Conservation (phyloP, 2,113 vertebrate species). For the Gulo gulo region DNA sequence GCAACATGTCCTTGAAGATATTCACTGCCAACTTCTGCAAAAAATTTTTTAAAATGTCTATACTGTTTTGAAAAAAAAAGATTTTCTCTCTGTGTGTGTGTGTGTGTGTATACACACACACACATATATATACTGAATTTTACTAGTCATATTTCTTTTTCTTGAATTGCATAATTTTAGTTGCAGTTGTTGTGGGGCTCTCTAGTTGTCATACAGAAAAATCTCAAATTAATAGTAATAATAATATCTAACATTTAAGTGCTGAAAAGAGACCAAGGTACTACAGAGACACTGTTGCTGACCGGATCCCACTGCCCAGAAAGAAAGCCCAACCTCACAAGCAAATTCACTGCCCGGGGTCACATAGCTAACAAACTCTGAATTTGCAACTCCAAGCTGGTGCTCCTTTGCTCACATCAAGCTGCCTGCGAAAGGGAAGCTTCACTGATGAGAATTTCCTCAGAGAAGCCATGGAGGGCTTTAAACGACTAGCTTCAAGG, state of each 20-base stretch:
- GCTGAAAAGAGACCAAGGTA: background rate
- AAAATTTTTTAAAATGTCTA: background rate
- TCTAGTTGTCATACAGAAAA: background rate
- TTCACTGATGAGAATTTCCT: background rate
- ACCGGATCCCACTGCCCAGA: background rate
- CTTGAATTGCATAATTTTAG: background rate
- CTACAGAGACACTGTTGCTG: background rate
- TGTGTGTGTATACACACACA: too few species aligned
- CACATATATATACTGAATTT: background rate
- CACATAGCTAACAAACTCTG: rapidly evolving
- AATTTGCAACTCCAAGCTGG: background rate
- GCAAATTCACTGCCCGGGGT: background rate
- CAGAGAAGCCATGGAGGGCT: background rate
- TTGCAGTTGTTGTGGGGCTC: background rate
- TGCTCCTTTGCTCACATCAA: background rate
- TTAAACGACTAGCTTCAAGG: background rate
- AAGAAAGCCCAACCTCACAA: background rate
- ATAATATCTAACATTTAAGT: background rate
- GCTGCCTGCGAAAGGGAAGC: background rate
- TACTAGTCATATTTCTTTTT: background rate
- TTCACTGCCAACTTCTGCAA: background rate
- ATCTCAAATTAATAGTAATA: background rate
- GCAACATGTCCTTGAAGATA: background rate
- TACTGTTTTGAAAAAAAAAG: background rate
- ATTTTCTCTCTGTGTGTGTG: background rate